These are phyloP conservation scores for Microtus pennsylvanicus DNA, from an alignment of 2,113 vertebrate genomes.

Conservation along the genomic window DNA sequence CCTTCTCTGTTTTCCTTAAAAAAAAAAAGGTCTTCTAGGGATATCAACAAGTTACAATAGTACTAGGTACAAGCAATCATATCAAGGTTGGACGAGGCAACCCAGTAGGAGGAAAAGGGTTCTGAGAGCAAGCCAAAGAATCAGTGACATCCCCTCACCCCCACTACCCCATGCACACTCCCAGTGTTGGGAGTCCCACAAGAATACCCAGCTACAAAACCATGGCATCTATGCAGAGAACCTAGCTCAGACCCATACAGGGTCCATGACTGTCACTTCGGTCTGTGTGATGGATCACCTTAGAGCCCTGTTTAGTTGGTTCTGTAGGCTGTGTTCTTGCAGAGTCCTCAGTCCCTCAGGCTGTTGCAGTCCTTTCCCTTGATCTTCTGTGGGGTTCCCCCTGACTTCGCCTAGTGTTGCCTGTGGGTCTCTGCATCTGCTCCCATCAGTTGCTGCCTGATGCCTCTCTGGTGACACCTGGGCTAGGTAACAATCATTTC, in stretches of 20 bases:
- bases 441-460: not conserved
- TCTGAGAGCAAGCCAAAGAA: not conserved
- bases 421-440: not conserved
- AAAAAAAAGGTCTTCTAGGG: no score
- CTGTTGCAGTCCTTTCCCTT: not conserved
- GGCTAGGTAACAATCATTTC: not conserved
- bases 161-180: no score
- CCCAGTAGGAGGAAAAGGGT: not conserved
- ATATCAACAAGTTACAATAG: no score
- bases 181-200: not conserved
- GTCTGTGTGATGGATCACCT: not conserved
- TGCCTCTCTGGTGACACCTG: not conserved
- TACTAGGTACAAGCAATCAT: not conserved
- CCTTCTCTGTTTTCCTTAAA: no score
- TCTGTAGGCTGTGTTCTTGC: not conserved
- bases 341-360: not conserved
- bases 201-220: not conserved
- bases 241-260: not conserved
- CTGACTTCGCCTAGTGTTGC: not conserved
- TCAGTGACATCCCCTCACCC: not conserved
- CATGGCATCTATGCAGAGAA: not conserved
- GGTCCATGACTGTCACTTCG: not conserved
- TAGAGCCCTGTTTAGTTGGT: not conserved
- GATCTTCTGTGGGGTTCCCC: not conserved
- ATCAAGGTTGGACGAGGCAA: not conserved